Percentiles rank a stretch among this genome's conserved stretches.
Conservation (phyloP, 2,888 invertebrate species). For the Rhagium mordax region DNA sequence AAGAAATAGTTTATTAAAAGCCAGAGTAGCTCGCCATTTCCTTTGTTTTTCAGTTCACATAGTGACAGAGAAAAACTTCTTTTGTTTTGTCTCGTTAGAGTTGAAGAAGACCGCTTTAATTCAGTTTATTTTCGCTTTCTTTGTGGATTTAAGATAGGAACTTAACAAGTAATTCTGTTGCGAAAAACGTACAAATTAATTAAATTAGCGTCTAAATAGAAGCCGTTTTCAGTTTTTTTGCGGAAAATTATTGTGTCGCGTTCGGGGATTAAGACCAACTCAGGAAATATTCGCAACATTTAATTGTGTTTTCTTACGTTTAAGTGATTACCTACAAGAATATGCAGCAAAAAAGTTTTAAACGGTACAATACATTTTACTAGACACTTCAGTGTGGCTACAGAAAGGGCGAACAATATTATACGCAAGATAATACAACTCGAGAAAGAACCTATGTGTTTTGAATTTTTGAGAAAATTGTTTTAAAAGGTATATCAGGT, state of each 20-base stretch:
- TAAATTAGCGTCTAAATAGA: constrained; percentile 10
- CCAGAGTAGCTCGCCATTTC: neutral
- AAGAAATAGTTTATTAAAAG: constrained; percentile 22
- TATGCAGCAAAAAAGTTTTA: neutral
- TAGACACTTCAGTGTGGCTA: neutral
- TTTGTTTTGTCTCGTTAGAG: constrained; percentile 21
- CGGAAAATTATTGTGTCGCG: neutral
- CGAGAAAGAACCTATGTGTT: too few relatives aligned
- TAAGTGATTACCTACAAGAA: neutral
- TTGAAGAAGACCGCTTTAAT: constrained; percentile 14
- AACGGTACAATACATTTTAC: too few relatives aligned
- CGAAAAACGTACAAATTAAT: constrained; percentile 21
- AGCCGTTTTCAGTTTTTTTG: constrained; percentile 15
- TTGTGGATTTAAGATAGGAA: constrained; percentile 16
- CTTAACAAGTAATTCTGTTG: neutral
- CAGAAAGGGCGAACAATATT: too few relatives aligned
- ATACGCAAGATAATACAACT: too few relatives aligned
- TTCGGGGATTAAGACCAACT: neutral
- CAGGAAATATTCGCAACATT: neutral
- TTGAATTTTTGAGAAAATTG: too few relatives aligned
- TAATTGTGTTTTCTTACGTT: neutral
- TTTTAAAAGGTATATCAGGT: too few relatives aligned
- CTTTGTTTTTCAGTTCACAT: constrained; percentile 13
- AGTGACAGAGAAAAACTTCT: constrained; percentile 19
- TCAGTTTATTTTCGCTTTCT: constrained; percentile 13